Evolutionary conservation across 2,797 vertebrate genomes (phyloP).

Genomic region (Spea hammondii): DNA sequence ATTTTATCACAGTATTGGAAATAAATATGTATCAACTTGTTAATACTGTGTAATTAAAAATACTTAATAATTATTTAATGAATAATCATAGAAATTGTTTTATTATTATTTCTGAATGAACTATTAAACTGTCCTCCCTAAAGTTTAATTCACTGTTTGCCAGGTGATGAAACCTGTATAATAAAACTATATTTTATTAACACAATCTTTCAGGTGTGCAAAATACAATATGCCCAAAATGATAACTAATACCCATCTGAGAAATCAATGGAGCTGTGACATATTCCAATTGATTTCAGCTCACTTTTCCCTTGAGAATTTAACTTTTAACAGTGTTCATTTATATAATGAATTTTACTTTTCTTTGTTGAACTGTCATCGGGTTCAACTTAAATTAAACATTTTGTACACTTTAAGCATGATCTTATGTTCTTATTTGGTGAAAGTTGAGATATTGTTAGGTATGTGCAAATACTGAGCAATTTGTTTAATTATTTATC

Average conservation of each 20-base stretch:
- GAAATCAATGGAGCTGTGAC: conserved; percentile 22
- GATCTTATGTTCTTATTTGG: too few species aligned
- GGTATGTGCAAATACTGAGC: too few species aligned
- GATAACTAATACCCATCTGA: conserved; percentile 13
- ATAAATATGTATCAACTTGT: too few species aligned
- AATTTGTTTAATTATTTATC: too few species aligned
- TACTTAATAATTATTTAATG: too few species aligned
- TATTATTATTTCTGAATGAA: too few species aligned
- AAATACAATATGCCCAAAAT: conserved; percentile 22
- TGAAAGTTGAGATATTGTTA: too few species aligned
- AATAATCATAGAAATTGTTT: too few species aligned
- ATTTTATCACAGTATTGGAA: too few species aligned
- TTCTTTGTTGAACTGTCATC: conserved; percentile 2
- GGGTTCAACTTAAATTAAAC: conserved; percentile 11
- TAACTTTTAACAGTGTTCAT: conserved; percentile 19
- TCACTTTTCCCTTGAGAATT: conserved; percentile 13
- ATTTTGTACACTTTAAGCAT: neutral
- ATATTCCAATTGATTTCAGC: conserved; percentile 22
- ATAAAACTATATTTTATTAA: conserved; percentile 10
- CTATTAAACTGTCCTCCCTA: too few species aligned
- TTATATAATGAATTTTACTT: conserved; percentile 29
- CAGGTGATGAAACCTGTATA: neutral
- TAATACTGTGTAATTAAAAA: too few species aligned
- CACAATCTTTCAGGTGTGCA: conserved; percentile 24
- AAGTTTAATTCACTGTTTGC: neutral